A percentile compares a stretch with the other conserved stretches of the same genome.
phyloP scores from a whole-genome alignment of 2,888 invertebrate genomes.

The Drosophila helvetica region DNA sequence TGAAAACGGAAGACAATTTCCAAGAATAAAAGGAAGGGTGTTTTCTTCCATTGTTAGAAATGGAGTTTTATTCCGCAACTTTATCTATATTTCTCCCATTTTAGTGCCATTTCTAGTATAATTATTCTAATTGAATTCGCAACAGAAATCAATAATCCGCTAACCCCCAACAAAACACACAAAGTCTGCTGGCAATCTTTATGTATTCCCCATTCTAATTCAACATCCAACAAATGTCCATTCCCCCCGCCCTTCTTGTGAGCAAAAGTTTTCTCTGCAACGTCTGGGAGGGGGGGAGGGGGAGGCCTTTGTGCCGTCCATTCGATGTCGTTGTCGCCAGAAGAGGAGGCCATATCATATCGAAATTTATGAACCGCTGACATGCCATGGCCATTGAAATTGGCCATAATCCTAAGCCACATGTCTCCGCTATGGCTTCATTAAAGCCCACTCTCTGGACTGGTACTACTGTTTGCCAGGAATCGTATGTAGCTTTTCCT shows the following conservation, averaged over 20 bases:
- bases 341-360: conserved; percentile 48
- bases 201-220: conserved; percentile 32
- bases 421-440: conserved; percentile 61
- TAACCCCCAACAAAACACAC: background rate
- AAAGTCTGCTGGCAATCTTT: conserved; percentile 6
- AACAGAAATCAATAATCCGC: background rate
- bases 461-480: conserved; percentile 23
- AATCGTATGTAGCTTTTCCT: conserved; percentile 22
- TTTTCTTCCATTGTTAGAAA: too few relatives aligned
- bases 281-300: background rate
- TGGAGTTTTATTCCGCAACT: background rate
- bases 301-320: conserved; percentile 1
- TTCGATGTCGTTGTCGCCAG: background rate
- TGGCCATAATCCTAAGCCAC: conserved; percentile 61
- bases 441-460: conserved; percentile 55
- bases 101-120: background rate
- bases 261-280: conserved; percentile 28
- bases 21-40: too few relatives aligned
- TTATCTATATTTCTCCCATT: background rate
- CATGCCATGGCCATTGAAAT: conserved; percentile 69
- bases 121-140: conserved; percentile 5
- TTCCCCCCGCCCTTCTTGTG: background rate
- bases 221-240: background rate
- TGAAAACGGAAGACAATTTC: too few relatives aligned
- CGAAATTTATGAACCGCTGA: conserved; percentile 72